Base-by-base conservation (phyloP, 2,797 vertebrate species). In the Choloepus didactylus region DNA sequence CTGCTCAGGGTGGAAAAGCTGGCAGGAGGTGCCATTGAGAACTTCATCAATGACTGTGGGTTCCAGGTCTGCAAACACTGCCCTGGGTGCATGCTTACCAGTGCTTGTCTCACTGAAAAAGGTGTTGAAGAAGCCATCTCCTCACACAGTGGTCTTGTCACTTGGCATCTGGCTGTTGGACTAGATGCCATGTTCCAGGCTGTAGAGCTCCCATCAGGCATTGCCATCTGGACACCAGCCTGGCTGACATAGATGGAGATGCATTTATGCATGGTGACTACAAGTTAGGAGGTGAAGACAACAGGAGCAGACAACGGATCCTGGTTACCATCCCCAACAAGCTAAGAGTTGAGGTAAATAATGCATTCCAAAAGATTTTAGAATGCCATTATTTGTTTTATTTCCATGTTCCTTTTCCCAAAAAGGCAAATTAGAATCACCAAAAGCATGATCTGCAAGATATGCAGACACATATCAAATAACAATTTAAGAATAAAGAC, bases 1-100 rank as follows among this genome's bases (percentile, higher is more conserved):
- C 46, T 97, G 97, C 83, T 98, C 93, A 88, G 98, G 98, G 19
- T 98, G 98, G 29, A 98, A 98, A 15, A 98, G 98, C 70, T 98
- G 98, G 1, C 97, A 97, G 67, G 98, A 98, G 9, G 46, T 49
- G 46, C 10, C 46, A 49, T 7, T 6, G 46, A 7, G 46, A 56
- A 56, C 54, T 56, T 56, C 54, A 56, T 56, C 18, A 19, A 19
- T 56, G 54, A 56, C 8, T 10, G 10, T 97, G 98, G 60, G 96
- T 15, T 2, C 98, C 98, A 0, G 97, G 97, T 79, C 97, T 93
- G 93, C 54, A 16, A 56, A 56, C 12, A 15, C 54, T 56, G 54
- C 8, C 54, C 54, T 56, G 54, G 54, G 54, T 12, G 14, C 19
- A 60, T 23, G 59, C 19, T 60, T 60, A 19, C 59, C 21, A 25